Evolutionary conservation across 1,140 invertebrate species (phyloP), one percentile per base, ranked within the genome.

Genomic region (Glomeris maerens): DNA sequence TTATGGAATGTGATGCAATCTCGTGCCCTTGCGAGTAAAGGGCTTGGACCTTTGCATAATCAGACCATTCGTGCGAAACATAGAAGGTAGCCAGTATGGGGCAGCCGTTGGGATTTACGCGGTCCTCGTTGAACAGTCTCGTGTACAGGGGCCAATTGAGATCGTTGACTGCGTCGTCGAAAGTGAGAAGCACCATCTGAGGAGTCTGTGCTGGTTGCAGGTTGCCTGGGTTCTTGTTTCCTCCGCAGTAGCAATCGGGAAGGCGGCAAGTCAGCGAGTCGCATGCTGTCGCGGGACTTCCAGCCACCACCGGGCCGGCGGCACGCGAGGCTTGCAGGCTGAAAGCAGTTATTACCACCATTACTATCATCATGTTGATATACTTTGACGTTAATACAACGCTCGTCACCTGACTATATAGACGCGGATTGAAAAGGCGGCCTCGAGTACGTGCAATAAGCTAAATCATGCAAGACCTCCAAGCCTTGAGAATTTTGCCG

Each of bases 21-120:
- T 97, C 93, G 64, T 95, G 89, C 59, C 92, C 92, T 63, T 79
- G 76, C 53, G 87, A 76, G 67, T 95, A 95, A 41, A 97, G 75
- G 68, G 93, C 92, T 71, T 95, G 90, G 23, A 95, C 90, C 74
- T 95, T 87, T 66, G 85, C 87, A 72, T 96, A 97, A 71, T 97
- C 90, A 27, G 91, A 96, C 86, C 88, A 96, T 68, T 95, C 89
- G 67, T 97, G 91, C 39, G 89, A 94, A 21, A 96, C 87, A 68
- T 97, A 98, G 73, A 98, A 94, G 17, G 92, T 96, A 27, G 88
- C 90, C 20, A 80, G 76, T 57, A 98, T 93, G 1, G 92, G 90
- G 67, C 91, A 94, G 29, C 92, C 91, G 68, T 96, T 95, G 4
- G 91, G 88, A 67, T 95, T 96, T 47, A 79, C 79, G 54, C 60